These are phyloP conservation scores for Perccottus glenii DNA, from an alignment of 2,113 vertebrate species.

Conservation along the genomic window DNA sequence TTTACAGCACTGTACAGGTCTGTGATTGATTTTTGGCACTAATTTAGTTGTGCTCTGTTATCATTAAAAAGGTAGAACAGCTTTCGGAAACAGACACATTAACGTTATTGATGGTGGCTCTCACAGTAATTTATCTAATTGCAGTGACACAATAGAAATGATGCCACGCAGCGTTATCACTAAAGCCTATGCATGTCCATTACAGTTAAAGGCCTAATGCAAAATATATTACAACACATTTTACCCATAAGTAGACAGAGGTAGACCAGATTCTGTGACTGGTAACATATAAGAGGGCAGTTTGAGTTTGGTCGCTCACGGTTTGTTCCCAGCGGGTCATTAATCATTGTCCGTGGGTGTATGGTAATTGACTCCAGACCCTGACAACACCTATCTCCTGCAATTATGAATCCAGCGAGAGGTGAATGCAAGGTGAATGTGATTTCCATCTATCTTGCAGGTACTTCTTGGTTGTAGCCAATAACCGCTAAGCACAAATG, in stretches of 20 bases:
- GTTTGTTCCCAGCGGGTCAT: slow-evolving; percentile 69
- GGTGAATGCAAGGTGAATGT: slow-evolving; percentile 74
- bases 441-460: slow-evolving; percentile 70
- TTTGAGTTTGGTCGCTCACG: slow-evolving; percentile 52
- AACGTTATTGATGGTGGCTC: slow-evolving; percentile 39
- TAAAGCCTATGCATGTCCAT: slow-evolving; percentile 1
- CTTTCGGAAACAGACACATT: slow-evolving; percentile 42
- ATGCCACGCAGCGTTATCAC: slow-evolving; percentile 17
- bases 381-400: slow-evolving; percentile 58
- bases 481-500: slow-evolving; percentile 37
- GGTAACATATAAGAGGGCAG: slow-evolving; percentile 41
- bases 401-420: slow-evolving; percentile 78
- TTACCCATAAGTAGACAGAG: slow-evolving; percentile 24
- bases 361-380: slow-evolving; percentile 72
- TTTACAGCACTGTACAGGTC: background rate
- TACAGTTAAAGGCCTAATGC: background rate
- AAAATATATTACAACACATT: background rate
- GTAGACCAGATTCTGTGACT: slow-evolving; percentile 29
- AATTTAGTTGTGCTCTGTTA: slow-evolving; percentile 38
- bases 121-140: slow-evolving; percentile 30
- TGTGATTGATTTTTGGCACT: slow-evolving; percentile 41
- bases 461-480: slow-evolving; percentile 56
- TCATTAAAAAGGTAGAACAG: slow-evolving; percentile 45
- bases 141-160: slow-evolving; percentile 23
- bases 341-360: slow-evolving; percentile 74